Base-by-base conservation (phyloP, 1,140 invertebrate species). In the Paralvinella palmiformis region DNA sequence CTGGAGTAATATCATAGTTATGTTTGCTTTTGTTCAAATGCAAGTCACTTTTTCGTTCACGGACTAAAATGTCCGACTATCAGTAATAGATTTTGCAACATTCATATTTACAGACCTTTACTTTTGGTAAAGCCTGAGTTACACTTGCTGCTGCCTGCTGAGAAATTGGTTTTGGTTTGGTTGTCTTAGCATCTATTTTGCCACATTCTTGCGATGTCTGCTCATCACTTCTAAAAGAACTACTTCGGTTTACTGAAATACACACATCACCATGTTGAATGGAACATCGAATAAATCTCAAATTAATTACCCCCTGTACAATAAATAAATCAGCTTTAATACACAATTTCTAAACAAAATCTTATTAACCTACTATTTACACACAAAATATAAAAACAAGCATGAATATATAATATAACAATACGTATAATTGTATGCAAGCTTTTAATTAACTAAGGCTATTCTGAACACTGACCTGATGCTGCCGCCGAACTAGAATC, bases 111-210 rank as follows among this genome's bases (percentile, higher is more conserved):
- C 55, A 22, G 13, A 57, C 55, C 55, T 57, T 57, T 24, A 57
- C 55, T 17, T 57, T 57, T 7, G 55, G 55, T 20, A 57, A 36
- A n/a, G 37, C 37, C n/a, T n/a, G n/a, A 29, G 48, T 52, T 3
- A 22, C 48, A 0, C 24, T 17, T 15, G 48, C 31, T 52, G 48
- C 48, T n/a, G 48, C 24, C 48, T 52, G 48, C 24, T 22, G 6
- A 52, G 48, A 52, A 64, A 20, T 61, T 65, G 41, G 65, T 63
- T 37, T 58, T 66, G 58, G 65, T 65, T 60, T 44, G 31, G 52
- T 41, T 29, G 35, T 13, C 17, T 62, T 33, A n/a, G 61, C 60
- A 33, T 65, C 55, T 44, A 64, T 68, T 27, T 50, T 33, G 31
- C 53, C 22, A 20, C 55, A 62, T 22, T 59, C 20, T 53, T 60